phyloP scores from a whole-genome alignment of 2,113 vertebrate genomes.

The Martes martes region DNA sequence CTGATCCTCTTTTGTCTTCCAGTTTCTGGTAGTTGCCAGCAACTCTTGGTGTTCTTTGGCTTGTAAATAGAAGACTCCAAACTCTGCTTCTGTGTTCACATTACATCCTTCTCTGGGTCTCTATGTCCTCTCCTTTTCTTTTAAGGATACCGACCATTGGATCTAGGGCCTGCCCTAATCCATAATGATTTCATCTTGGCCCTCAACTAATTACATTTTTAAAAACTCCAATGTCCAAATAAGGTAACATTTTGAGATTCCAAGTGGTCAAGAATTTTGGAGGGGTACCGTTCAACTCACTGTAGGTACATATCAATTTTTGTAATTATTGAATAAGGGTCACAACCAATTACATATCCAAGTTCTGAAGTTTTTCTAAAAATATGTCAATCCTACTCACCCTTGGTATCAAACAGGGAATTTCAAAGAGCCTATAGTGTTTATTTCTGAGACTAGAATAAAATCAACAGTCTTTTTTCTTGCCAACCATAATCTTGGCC shows the following conservation, averaged over 20 bases:
- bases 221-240: neutral
- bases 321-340: neutral
- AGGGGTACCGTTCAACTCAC: neutral
- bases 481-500: neutral
- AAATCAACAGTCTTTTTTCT: neutral
- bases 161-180: neutral
- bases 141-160: neutral
- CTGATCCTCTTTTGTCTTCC: neutral
- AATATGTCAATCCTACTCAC: neutral
- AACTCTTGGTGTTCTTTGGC: neutral
- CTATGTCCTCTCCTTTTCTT: neutral
- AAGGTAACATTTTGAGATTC: neutral
- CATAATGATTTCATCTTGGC: neutral
- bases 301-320: neutral
- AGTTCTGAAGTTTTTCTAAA: neutral
- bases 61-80: neutral
- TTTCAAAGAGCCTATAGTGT: neutral
- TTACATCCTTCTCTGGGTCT: neutral
- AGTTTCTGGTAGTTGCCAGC: neutral
- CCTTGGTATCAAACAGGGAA: neutral
- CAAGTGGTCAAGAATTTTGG: neutral
- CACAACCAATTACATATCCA: neutral
- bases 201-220: neutral
- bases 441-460: neutral
- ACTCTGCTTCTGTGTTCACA: neutral